Evolutionary conservation across 2,888 invertebrate genomes (phyloP), one percentile per base, ranked within the genome.

Genomic region (Lithodes maja): DNA sequence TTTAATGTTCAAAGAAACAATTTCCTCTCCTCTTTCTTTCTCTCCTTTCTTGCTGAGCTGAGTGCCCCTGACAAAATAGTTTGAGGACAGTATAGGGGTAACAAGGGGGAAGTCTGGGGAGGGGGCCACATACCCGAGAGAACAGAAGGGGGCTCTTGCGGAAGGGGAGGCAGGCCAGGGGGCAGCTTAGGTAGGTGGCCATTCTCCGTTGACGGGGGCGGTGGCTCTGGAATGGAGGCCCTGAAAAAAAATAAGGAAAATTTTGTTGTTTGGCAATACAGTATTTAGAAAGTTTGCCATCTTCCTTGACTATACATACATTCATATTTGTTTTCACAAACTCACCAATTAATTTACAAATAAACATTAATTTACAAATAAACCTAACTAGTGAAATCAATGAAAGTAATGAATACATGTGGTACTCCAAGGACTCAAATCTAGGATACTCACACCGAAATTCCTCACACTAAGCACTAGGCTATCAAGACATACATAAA

Each of bases 31-130:
- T 61, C 61, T 61, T 33, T 61, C 83, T 80, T 83, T 84, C 85
- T 54, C 68, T 75, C 84, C 75, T 74, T 68, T 88, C 88, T 84
- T 88, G 88, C 88, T 81, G 88, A 88, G 81, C 71, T 81, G 61
- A 80, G 75, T 88, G 75, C 84, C 85, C 88, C 88, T 86, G 80
- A 74, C 84, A 79, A 83, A 79, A 88, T 81, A 88, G 33, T 33
- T 33, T 79, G 79, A 87, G 80, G 84, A 83, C 84, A 88, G 81
- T n/a, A 75, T 88, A 85, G 85, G 85, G 88, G 53, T 54, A 85
- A 71, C 69, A 78, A 17, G 77, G 74, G 52, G 9, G 49, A 75
- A 61, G 17, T 61, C 74, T 55, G 15, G 49, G 55, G 33, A 69
- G 75, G 69, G 17, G 79, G 69, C 69, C 75, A 84, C 88, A 81